Evolutionary conservation across 2,797 vertebrate genomes (phyloP), one percentile per base, ranked within the genome.

Genomic region (Ficedula albicollis): DNA sequence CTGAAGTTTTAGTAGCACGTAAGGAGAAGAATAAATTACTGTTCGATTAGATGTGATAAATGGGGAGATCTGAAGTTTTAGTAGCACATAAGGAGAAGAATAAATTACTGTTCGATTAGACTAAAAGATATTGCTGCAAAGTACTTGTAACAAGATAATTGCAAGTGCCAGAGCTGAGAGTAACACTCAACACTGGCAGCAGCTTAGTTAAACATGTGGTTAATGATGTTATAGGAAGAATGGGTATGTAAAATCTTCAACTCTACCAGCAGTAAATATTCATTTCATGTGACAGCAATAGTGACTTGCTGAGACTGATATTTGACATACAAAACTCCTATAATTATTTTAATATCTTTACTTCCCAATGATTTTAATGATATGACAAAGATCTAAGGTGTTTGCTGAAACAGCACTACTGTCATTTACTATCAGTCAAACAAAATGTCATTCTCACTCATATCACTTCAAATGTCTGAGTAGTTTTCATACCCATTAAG

Each of bases 271-370:
- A 80, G 91, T 96, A 97, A 96, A 95, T 96, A 97, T 89, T 97
- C 96, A 98, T 98, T 97, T 97, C 95, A 97, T 94, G 95, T 93
- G 95, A 96, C 97, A 97, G 97, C 97, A 96, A 93, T 94, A 95
- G 84, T 94, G 89, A 93, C 96, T 97, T 96, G 88, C 91, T 95
- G 94, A 95, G 98, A 97, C 93, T 96, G 97, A 95, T 92, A 94
- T 93, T 62, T 92, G 95, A 94, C 96, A 91, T 79, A 94, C 93
- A 95, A 96, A 97, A 95, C 82, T 95, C 93, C 72, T 92, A 41
- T 95, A 97, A 98, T 97, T 97, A 97, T 95, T 97, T 96, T 96
- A 97, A 96, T 94, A 96, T 95, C 48, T 87, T 97, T 97, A 90
- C 89, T 97, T 97, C 93, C 68, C 81, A 96, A 87, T 96, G 88